Percentiles rank a stretch among this genome's conserved stretches.
phyloP scores from a whole-genome alignment of 2,113 vertebrate species.

The Plectropomus leopardus region DNA sequence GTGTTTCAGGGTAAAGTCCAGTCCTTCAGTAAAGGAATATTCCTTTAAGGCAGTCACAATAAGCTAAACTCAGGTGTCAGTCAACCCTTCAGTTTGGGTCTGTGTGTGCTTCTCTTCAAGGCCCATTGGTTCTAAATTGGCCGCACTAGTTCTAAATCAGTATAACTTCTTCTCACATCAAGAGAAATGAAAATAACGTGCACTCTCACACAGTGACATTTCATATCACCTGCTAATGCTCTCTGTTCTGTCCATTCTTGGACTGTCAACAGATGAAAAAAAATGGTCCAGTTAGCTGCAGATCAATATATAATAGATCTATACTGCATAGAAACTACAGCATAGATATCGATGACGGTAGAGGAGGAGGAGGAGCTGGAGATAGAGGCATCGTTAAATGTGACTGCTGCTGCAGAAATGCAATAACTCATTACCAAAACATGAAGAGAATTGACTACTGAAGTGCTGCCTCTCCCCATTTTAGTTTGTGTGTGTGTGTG shows the following conservation, averaged over 20 bases:
- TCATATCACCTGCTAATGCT: background rate
- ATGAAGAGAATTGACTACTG: constrained; percentile 18
- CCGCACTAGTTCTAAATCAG: no score
- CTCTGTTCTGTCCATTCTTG: background rate
- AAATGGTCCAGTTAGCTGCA: background rate
- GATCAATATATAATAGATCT: constrained; percentile 25
- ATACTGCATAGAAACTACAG: background rate
- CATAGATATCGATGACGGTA: constrained; percentile 3
- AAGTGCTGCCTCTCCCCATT: background rate
- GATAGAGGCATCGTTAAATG: constrained; percentile 15
- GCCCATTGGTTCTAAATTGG: no score
- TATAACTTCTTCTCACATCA: no score
- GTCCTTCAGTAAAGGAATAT: no score
- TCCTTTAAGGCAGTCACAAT: no score
- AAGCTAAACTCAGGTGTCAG: no score
- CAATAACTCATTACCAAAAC: constrained; percentile 23
- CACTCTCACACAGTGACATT: background rate
- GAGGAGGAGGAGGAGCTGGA: background rate
- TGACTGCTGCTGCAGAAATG: constrained; percentile 19
- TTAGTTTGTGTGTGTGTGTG: constrained; percentile 2
- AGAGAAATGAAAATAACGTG: no score
- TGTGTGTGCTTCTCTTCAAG: no score
- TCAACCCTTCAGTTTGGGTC: no score
- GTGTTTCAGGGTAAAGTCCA: no score
- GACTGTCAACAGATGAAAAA: constrained; percentile 13